Base-by-base conservation (phyloP, 2,113 vertebrate genomes). In the Heterotilapia buettikoferi region DNA sequence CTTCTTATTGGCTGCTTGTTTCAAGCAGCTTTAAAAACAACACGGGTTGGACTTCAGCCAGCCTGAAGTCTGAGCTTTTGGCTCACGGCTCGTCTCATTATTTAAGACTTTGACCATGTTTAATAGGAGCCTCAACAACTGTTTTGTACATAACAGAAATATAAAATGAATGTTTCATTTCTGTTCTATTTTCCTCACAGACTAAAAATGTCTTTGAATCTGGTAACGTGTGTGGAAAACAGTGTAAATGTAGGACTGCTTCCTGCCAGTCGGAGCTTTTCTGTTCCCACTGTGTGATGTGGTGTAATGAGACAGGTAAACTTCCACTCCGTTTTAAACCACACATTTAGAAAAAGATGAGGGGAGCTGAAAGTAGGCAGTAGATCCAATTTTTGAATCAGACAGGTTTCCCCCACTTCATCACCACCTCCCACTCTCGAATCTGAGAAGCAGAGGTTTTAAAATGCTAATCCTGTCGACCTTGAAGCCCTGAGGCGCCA, bases 401-500 rank as follows among this genome's bases (percentile, higher is more conserved):
- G 81, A 76, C 87, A 66, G 63, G 83, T 86, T 83, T 79, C 81
- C 82, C 80, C 80, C 47, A n/a, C 83, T 80, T 45, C 61, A 9
- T 54, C 50, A 29, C 29, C 80, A 83, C 90, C 31, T 81, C 88
- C 59, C 79, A 47, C 26, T n/a, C 54, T 11, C 50, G 56, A 56
- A 92, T 94, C 84, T 88, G 80, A 90, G 83, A 59, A 80, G 87
- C 83, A 38, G 50, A 79, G 83, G 19, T 82, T 86, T 93, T 86
- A 88, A 93, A 93, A 94, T 93, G 89, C 88, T 92, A 91, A 93
- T 92, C 84, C 88, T 16, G 80, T 92, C 86, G 83, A 92, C 93
- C 92, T 93, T 89, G 89, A 92, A 90, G 90, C 90, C 92, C 88
- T 66, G 88, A 87, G 92, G 92, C 91, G 2, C 76, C 84, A 38